Percentiles rank a stretch among this genome's conserved stretches.
Conservation (phyloP, 92 coral and sea anemone species). For the Blastomussa wellsi region DNA sequence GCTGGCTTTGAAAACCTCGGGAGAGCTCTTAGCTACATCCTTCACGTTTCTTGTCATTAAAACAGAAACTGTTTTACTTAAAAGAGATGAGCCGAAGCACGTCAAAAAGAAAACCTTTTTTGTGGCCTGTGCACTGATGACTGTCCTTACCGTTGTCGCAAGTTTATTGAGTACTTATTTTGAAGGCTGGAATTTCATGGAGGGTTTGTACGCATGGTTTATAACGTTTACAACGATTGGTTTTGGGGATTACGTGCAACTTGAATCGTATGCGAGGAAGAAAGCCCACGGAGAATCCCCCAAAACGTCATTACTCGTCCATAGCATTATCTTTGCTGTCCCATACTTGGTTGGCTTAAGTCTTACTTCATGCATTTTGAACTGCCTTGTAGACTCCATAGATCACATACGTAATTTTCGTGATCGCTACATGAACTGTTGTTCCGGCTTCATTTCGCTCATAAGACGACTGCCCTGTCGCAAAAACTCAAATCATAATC, state of each 20-base stretch:
- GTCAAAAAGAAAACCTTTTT: slow-evolving; percentile 13
- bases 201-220: slow-evolving; percentile 41
- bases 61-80: background rate
- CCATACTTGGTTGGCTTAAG: slow-evolving; percentile 1
- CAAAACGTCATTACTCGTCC: background rate
- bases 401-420: slow-evolving; percentile 23
- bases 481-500: background rate
- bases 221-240: slow-evolving; percentile 24
- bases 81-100: background rate
- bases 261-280: background rate
- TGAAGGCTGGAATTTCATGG: slow-evolving; percentile 27
- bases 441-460: background rate
- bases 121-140: background rate
- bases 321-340: background rate
- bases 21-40: slow-evolving; percentile 2
- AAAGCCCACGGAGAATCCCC: background rate
- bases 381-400: slow-evolving; percentile 15
- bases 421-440: background rate
- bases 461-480: too few relatives aligned
- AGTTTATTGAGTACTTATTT: background rate
- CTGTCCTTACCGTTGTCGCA: background rate
- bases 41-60: slow-evolving; percentile 2
- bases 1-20: slow-evolving; percentile 26
- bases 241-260: slow-evolving; percentile 33
- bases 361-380: slow-evolving; percentile 14